Evolutionary conservation across 2,797 vertebrate species (phyloP).

Genomic region (Rhinophrynus dorsalis): DNA sequence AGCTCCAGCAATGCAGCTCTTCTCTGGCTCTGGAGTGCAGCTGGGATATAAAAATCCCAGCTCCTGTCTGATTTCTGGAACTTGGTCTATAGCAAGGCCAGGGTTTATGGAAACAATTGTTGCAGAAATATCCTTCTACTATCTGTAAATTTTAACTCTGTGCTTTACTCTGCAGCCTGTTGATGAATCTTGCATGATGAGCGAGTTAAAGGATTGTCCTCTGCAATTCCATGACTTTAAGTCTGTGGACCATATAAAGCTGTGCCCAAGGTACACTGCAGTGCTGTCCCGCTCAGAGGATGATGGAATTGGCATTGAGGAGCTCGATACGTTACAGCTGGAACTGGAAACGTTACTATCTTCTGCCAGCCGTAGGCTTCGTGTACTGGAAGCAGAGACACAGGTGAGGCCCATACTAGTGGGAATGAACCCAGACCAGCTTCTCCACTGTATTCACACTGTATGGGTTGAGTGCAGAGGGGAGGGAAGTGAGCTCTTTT

Average conservation of each 20-base stretch:
- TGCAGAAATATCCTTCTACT: no score
- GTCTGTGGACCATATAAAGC: constrained; percentile 92
- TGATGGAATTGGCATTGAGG: constrained; percentile 95
- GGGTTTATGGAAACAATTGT: no score
- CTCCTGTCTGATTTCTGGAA: no score
- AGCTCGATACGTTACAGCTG: constrained; percentile 94
- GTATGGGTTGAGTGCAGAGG: no score
- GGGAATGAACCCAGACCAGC: no score
- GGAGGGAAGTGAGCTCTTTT: no score
- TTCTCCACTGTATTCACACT: no score
- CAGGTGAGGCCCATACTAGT: constrained; percentile 84
- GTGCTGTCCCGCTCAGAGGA: constrained; percentile 94
- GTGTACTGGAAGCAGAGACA: constrained; percentile 93
- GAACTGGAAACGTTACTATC: constrained; percentile 95
- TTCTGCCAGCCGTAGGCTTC: constrained; percentile 88
- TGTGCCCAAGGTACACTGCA: constrained; percentile 93
- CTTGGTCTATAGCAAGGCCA: no score
- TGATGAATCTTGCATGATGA: constrained; percentile 72
- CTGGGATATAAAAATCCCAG: no score
- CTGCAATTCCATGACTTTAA: constrained; percentile 98
- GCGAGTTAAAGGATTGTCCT: constrained; percentile 95
- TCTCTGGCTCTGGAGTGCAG: no score
- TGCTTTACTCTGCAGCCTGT: background rate
- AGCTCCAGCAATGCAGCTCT: no score
- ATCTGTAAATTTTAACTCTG: no score